Evolutionary conservation across 2,888 invertebrate species (phyloP), one percentile per base, ranked within the genome.

Genomic region (Chelonus formosanus): DNA sequence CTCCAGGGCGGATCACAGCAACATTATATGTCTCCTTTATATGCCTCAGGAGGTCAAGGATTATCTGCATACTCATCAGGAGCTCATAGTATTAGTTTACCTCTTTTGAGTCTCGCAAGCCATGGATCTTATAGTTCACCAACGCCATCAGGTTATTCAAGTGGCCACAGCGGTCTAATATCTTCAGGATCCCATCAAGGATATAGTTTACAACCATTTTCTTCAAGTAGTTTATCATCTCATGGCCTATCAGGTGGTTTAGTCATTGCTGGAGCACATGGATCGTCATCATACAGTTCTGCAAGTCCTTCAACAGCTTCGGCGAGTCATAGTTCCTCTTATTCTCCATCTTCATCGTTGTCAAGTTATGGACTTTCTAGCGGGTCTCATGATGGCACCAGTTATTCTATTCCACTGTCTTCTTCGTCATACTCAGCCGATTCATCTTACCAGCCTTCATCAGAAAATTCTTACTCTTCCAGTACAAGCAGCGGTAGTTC

Each of bases 381-480:
- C n/a, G 74, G 76, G 3, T 76, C 79, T 0, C 73, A 78, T 3
- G 76, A 75, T 2, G 72, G 75, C n/a, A 74, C 79, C 3, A 78
- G 73, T 20, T 82, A 82, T 59, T 70, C 72, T 4, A 65, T 80
- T 3, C 80, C 83, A 0, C 64, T 74, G 43, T 71, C 78, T 3
- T 71, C 75, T 1, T 65, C 70, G 2, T 70, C 70, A 6, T 74
- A 73, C n/a, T 60, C 75, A 2, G 62, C 65, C 20, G 62, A 52
- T 60, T 61, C 31, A 56, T 45, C 73, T 55, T 81, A 79, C 52
- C 50, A 70, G 1, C 78, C 81, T 3, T 67, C 76, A 3, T 77
- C 80, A 0, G 79, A 78, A 2, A 74, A 76, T 0, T 76, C 76
- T 3, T 75, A 72, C 35, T 47, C 74, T 20, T 20, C 20, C 20